Base-by-base conservation (phyloP, 1,140 invertebrate species). In the Stenopsyche tienmushanensis region DNA sequence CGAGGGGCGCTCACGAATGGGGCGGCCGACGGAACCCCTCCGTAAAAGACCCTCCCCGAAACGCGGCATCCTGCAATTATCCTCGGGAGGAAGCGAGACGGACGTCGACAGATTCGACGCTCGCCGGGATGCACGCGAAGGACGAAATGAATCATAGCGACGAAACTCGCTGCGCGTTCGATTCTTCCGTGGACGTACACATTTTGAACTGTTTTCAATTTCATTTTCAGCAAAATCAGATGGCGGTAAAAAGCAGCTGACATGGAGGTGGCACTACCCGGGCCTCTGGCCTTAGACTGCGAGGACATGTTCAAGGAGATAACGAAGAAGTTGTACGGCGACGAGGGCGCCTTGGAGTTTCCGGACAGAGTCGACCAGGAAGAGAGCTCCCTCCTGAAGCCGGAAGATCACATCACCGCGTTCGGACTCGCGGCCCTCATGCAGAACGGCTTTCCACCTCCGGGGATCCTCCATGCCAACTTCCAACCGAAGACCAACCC, bases 301-400 rank as follows among this genome's bases (percentile, higher is more conserved):
- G 79, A 81, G 74, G 79, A 81, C 71, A 81, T 81, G 79, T 81
- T 91, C 75, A 93, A 93, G 78, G 92, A 94, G 82, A 93, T 94
- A 71, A 93, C 91, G 44, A 86, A 91, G 72, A 94, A 94, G 81
- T 81, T 93, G 49, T 94, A 94, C 76, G 91, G 91, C 54, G 91
- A 93, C 74, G 91, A 93, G 79, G 85, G 85, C 64, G 79, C 71
- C 53, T 80, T 78, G 24, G 80, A 80, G 71, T 81, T 80, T 72
- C 80, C 73, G 39, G 78, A 79, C 41, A 71, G 77, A 18, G 55
- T 75, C 50, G 83, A 83, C 62, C 78, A 77, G 70, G 78, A 79
- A 54, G 77, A 76, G 45, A 75, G 72, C 53, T 82, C 82, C 49
- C 77, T 83, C 53, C 73, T 86, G 66, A 86, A 86, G 64, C 83